These are phyloP conservation scores for Crossaster papposus DNA, from an alignment of 53 echinoderm and acorn worm genomes.

Conservation along the genomic window DNA sequence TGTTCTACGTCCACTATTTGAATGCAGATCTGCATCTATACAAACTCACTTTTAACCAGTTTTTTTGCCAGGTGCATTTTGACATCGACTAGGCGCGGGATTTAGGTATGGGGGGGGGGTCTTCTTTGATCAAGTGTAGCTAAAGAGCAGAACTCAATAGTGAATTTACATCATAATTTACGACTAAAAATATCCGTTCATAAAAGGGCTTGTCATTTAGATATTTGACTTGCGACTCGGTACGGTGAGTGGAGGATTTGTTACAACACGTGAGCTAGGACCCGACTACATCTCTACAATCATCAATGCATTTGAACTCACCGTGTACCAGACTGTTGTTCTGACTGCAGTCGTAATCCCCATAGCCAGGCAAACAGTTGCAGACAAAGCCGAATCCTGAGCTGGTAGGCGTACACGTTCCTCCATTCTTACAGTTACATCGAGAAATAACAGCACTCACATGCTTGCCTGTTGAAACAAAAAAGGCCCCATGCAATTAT, in stretches of 20 bases:
- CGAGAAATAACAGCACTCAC: slow-evolving; percentile 76
- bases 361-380: slow-evolving; percentile 84
- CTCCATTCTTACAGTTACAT: slow-evolving; percentile 91
- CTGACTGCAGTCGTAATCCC: slow-evolving; percentile 83
- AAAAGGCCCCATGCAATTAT: background rate
- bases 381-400: slow-evolving; percentile 91
- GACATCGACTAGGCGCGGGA: too few species aligned
- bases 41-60: too few species aligned
- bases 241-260: background rate
- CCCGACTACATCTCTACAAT: background rate
- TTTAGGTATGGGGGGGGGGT: too few species aligned
- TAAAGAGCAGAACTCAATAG: background rate
- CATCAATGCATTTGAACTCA: slow-evolving; percentile 22
- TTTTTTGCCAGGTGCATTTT: too few species aligned
- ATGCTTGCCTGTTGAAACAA: slow-evolving; percentile 67
- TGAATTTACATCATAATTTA: too few species aligned
- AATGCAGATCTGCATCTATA: too few species aligned
- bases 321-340: slow-evolving; percentile 79
- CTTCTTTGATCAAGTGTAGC: too few species aligned
- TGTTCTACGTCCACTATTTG: too few species aligned
- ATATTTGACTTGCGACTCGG: background rate
- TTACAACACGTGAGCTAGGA: background rate
- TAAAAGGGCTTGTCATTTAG: background rate
- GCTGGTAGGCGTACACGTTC: slow-evolving; percentile 92
- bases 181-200: too few species aligned